Evolutionary conservation across 2,113 vertebrate genomes (phyloP).

Genomic region (Willisornis vidua): DNA sequence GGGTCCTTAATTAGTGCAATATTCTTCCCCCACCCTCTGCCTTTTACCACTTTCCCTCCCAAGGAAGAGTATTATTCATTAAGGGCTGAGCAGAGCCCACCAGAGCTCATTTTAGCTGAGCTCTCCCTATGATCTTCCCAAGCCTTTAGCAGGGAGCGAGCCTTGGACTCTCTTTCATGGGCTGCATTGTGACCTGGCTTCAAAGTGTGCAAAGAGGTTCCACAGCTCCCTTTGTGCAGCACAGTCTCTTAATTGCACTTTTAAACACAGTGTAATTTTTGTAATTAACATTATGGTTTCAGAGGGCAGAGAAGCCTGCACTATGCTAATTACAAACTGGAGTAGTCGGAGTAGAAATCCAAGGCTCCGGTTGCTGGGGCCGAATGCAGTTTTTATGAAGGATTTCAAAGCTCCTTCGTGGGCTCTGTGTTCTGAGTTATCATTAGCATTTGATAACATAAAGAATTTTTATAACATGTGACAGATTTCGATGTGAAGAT

Average conservation of each 20-base stretch:
- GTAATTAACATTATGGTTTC: conserved; percentile 87
- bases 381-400: conserved; percentile 79
- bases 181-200: conserved; percentile 81
- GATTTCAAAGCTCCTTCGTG: conserved; percentile 79
- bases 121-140: conserved; percentile 72
- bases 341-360: conserved; percentile 72
- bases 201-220: conserved; percentile 82
- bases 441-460: conserved; percentile 82
- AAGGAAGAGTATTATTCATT: conserved; percentile 70
- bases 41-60: conserved; percentile 42
- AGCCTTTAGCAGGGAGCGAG: conserved; percentile 70
- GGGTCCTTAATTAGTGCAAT: conserved; percentile 28
- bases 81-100: conserved; percentile 60
- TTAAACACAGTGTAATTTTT: conserved; percentile 88
- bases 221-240: conserved; percentile 76
- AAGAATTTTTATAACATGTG: conserved; percentile 82
- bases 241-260: conserved; percentile 84
- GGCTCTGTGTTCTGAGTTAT: conserved; percentile 77
- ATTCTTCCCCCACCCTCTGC: background rate
- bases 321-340: conserved; percentile 82
- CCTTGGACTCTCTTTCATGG: conserved; percentile 76
- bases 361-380: conserved; percentile 70
- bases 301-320: conserved; percentile 82
- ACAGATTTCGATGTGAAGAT: conserved; percentile 78
- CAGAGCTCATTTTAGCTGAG: conserved; percentile 65